These are phyloP conservation scores for Cephalophus harveyi DNA, from an alignment of 2,113 vertebrate genomes.

Conservation along the genomic window DNA sequence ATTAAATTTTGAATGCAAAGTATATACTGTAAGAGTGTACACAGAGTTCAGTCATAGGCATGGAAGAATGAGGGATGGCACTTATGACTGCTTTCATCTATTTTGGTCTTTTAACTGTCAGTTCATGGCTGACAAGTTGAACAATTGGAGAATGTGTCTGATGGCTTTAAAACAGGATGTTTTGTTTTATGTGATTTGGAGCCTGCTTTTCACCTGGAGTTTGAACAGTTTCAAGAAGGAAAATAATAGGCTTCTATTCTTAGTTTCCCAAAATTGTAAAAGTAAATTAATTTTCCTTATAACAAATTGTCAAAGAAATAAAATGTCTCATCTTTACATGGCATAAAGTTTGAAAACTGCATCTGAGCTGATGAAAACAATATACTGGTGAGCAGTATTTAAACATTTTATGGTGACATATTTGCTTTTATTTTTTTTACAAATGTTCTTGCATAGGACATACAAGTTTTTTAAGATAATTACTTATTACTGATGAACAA, in stretches of 20 bases:
- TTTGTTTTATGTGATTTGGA: constrained; percentile 32
- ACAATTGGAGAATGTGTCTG: constrained; percentile 11
- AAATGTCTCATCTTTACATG: not conserved
- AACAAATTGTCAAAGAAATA: constrained; percentile 27
- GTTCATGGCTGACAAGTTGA: constrained; percentile 2
- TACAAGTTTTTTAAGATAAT: constrained; percentile 58
- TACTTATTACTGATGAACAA: constrained; percentile 74
- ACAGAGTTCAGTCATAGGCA: not conserved
- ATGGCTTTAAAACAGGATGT: constrained; percentile 16
- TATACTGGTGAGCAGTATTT: not conserved
- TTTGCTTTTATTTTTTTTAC: constrained; percentile 65
- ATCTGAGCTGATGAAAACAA: constrained; percentile 37
- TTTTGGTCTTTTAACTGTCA: constrained; percentile 56
- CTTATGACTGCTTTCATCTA: constrained; percentile 21
- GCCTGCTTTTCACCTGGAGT: constrained; percentile 11
- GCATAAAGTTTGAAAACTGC: constrained; percentile 24
- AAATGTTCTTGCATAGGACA: constrained; percentile 50
- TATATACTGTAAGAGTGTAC: not conserved
- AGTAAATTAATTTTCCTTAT: constrained; percentile 27
- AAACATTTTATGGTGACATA: constrained; percentile 48
- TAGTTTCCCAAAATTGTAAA: constrained; percentile 20
- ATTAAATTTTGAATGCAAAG: constrained; percentile 38
- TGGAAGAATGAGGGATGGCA: not conserved
- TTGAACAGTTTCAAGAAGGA: not conserved
- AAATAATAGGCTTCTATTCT: constrained; percentile 22